phyloP scores from a whole-genome alignment of 1,140 invertebrate species.

The Diorhabda sublineata region DNA sequence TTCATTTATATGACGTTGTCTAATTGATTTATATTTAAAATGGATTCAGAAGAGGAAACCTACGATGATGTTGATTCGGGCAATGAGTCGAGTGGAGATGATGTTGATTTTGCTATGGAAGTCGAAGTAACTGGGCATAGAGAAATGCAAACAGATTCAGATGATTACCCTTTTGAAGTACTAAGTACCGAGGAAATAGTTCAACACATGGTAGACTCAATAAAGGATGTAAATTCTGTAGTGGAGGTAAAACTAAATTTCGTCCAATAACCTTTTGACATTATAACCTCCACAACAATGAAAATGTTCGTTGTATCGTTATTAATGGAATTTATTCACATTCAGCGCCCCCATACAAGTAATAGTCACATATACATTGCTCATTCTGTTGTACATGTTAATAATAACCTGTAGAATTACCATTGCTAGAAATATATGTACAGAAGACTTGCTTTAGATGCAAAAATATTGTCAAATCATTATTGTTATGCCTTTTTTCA shows the following conservation, averaged over 20 bases:
- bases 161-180: constrained; percentile 92
- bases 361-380: too few relatives aligned
- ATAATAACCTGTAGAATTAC: too few relatives aligned
- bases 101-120: constrained; percentile 90
- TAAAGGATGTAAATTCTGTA: constrained; percentile 90
- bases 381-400: too few relatives aligned
- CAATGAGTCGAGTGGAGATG: constrained; percentile 87
- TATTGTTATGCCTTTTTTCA: too few relatives aligned
- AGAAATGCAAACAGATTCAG: constrained; percentile 73
- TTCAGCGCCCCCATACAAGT: too few relatives aligned
- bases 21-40: constrained; percentile 44
- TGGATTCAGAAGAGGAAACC: constrained; percentile 90
- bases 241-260: constrained; percentile 62
- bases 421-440: too few relatives aligned
- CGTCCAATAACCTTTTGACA: constrained; percentile 18
- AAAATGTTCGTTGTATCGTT: constrained; percentile 3
- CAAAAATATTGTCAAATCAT: too few relatives aligned
- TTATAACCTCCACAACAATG: constrained; percentile 21
- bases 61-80: constrained; percentile 86
- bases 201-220: constrained; percentile 94
- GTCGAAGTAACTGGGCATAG: constrained; percentile 72
- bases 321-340: too few relatives aligned
- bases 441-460: too few relatives aligned
- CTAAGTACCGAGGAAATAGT: constrained; percentile 94
- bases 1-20: neutral